These are phyloP conservation scores for Chondrosia reniformis DNA, from an alignment of 37 sponge, comb jelly and placozoan genomes.

Conservation along the genomic window DNA sequence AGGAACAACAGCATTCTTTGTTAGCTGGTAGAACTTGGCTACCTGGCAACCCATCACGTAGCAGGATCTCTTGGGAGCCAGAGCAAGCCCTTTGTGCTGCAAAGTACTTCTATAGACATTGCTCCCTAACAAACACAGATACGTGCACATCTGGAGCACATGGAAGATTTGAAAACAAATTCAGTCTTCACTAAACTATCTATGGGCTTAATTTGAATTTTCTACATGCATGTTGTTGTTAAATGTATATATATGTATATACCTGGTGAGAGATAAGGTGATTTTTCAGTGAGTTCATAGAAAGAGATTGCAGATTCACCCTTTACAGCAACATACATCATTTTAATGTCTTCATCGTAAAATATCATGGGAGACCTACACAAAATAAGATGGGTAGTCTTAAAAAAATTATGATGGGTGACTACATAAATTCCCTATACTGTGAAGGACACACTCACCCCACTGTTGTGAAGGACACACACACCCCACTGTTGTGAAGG, in stretches of 20 bases:
- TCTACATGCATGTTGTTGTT: too few relatives aligned
- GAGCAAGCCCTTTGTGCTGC: conserved; percentile 59
- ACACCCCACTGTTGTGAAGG: too few relatives aligned
- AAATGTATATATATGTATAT: too few relatives aligned
- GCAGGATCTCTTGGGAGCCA: conserved; percentile 78
- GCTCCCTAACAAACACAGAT: conserved; percentile 30
- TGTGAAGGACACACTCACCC: too few relatives aligned
- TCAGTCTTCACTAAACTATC: too few relatives aligned
- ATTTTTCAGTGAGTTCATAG: conserved; percentile 46
- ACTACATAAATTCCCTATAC: not conserved
- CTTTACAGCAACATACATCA: conserved; percentile 68
- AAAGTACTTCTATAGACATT: conserved; percentile 31
- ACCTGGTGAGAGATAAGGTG: conserved; percentile 46
- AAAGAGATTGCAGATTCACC: conserved; percentile 56
- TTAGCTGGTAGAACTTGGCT: conserved; percentile 63
- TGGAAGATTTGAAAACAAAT: too few relatives aligned
- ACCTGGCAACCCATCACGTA: conserved; percentile 82
- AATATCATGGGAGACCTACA: conserved; percentile 70
- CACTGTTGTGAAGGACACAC: not conserved
- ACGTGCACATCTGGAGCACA: too few relatives aligned
- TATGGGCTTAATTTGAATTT: too few relatives aligned
- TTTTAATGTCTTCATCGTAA: conserved; percentile 77
- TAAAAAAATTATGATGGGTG: not conserved
- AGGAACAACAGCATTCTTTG: conserved; percentile 71
- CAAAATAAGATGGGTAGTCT: not conserved